A percentile compares a stretch with the other conserved stretches of the same genome.
Evolutionary conservation across 2,797 vertebrate species (phyloP).

Genomic region (Poecilia wingei): DNA sequence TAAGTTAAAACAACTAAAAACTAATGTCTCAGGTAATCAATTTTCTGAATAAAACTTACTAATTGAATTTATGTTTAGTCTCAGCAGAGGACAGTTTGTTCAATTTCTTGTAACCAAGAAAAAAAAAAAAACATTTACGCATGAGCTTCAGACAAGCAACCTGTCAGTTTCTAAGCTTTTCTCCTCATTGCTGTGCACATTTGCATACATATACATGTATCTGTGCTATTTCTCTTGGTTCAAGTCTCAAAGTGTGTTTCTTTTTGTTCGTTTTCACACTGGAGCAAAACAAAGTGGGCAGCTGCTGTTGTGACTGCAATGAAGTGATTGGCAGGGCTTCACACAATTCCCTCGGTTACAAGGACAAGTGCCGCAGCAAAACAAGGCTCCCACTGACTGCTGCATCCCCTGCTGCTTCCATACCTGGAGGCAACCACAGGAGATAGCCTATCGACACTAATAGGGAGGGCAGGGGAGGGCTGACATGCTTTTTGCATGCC

Average conservation of each 20-base stretch:
- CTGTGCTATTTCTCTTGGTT: not conserved
- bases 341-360: conserved; percentile 45
- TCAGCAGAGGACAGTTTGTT: not conserved
- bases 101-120: not conserved
- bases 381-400: conserved; percentile 56
- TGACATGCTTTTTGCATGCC: conserved; percentile 20
- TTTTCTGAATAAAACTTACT: conserved; percentile 24
- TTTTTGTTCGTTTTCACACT: conserved; percentile 17
- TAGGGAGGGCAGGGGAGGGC: conserved; percentile 30
- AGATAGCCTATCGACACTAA: conserved; percentile 46
- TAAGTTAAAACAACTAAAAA: not conserved
- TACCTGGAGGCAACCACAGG: conserved; percentile 59
- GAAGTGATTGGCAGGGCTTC: conserved; percentile 65
- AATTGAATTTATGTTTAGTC: not conserved
- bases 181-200: not conserved
- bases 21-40: conserved; percentile 16
- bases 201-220: not conserved
- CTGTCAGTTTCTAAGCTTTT: not conserved
- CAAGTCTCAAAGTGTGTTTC: conserved; percentile 14
- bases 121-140: not conserved
- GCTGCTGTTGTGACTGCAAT: conserved; percentile 40
- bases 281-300: conserved; percentile 33
- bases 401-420: conserved; percentile 42
- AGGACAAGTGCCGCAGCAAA: conserved; percentile 45
- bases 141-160: not conserved